Conservation (phyloP, 2,797 vertebrate species). For the Xenopus petersii region DNA sequence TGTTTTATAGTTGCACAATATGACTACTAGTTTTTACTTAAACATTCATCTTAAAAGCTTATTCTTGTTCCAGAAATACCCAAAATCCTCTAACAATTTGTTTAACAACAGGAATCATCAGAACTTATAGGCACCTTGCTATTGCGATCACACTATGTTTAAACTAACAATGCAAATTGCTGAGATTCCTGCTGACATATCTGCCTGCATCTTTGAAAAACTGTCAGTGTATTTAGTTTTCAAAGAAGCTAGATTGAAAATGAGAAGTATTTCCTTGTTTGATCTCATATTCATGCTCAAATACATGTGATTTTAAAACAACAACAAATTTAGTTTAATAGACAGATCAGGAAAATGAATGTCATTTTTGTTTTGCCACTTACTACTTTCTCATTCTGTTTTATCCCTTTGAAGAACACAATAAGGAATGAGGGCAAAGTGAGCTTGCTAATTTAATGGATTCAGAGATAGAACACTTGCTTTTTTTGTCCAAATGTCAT, state of each 20-base stretch:
- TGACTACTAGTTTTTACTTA: constrained; percentile 30
- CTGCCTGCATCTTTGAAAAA: constrained; percentile 51
- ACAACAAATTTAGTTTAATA: constrained; percentile 47
- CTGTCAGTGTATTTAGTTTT: constrained; percentile 52
- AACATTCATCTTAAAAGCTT: constrained; percentile 27
- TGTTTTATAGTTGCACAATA: background rate
- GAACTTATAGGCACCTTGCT: constrained; percentile 47
- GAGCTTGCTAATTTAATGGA: constrained; percentile 59
- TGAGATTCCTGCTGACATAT: constrained; percentile 54
- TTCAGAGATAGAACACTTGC: constrained; percentile 48
- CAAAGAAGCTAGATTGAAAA: constrained; percentile 52
- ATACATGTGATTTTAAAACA: constrained; percentile 46
- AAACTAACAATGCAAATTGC: constrained; percentile 55
- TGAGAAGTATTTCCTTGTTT: constrained; percentile 52
- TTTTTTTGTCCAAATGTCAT: constrained; percentile 49
- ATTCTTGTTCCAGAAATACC: constrained; percentile 35
- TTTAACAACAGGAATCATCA: constrained; percentile 48
- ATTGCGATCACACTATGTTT: constrained; percentile 52
- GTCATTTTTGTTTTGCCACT: constrained; percentile 49
- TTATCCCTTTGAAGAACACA: constrained; percentile 50
- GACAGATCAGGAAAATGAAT: constrained; percentile 52
- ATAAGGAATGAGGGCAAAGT: constrained; percentile 45
- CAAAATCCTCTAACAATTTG: constrained; percentile 40
- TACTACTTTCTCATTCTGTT: constrained; percentile 45
- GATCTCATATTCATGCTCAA: constrained; percentile 53